These are phyloP conservation scores for Seira ritae DNA, from an alignment of 2,888 invertebrate genomes.

Conservation along the genomic window DNA sequence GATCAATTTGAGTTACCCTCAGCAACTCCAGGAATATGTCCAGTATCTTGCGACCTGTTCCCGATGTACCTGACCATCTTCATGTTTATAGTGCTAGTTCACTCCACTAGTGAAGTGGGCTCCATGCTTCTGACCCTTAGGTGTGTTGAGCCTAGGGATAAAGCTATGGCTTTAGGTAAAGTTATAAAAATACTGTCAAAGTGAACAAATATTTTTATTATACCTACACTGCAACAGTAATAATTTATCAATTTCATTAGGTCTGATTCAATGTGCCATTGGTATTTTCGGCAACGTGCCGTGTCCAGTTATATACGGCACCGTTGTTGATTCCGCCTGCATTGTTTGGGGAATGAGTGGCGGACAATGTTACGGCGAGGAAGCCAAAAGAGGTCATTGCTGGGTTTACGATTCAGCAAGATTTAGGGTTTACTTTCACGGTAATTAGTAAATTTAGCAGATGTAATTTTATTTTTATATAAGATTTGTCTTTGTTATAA, in stretches of 20 bases:
- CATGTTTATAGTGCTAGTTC: slow-evolving; percentile 92
- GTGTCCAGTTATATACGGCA: slow-evolving; percentile 95
- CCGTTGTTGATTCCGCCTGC: slow-evolving; percentile 94
- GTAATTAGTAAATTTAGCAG: slow-evolving; percentile 77
- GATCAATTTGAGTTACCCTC: slow-evolving; percentile 73
- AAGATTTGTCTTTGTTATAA: no score
- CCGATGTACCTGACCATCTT: slow-evolving; percentile 88
- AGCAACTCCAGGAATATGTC: slow-evolving; percentile 88
- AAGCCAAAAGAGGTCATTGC: slow-evolving; percentile 78
- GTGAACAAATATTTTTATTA: no score
- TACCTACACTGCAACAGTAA: background rate
- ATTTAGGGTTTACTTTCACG: slow-evolving; percentile 90
- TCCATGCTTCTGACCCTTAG: slow-evolving; percentile 92
- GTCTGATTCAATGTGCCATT: slow-evolving; percentile 92
- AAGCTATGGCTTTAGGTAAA: slow-evolving; percentile 92
- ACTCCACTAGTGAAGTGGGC: slow-evolving; percentile 94
- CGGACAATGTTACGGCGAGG: slow-evolving; percentile 3
- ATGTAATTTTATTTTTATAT: background rate
- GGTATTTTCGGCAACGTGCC: slow-evolving; percentile 95
- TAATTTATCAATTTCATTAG: background rate
- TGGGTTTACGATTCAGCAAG: slow-evolving; percentile 90
- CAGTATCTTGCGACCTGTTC: slow-evolving; percentile 86
- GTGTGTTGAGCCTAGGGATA: slow-evolving; percentile 93
- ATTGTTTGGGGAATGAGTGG: slow-evolving; percentile 87
- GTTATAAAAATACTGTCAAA: background rate